A percentile compares a stretch with the other conserved stretches of the same genome.
phyloP scores from a whole-genome alignment of 1,140 invertebrate genomes.

The Drosophila lowei region DNA sequence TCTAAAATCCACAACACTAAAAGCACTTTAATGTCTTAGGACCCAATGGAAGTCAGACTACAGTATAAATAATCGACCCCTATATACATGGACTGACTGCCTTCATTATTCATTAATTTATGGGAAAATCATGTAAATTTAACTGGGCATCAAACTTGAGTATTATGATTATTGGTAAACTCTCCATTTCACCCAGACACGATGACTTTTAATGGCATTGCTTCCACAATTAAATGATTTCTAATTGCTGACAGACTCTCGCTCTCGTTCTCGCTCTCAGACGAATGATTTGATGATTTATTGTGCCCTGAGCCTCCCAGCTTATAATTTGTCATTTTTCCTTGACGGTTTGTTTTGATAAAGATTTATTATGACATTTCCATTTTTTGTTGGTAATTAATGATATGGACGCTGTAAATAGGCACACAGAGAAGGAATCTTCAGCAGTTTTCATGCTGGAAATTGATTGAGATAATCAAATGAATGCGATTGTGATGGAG shows the following conservation, averaged over 20 bases:
- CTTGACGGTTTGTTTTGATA: conserved; percentile 57
- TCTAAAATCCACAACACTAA: conserved; percentile 13
- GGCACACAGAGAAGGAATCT: conserved; percentile 18
- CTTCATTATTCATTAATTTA: conserved; percentile 59
- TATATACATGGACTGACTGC: too few relatives aligned
- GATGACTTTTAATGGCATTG: conserved; percentile 72
- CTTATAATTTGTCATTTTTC: conserved; percentile 75
- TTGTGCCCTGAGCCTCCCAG: conserved; percentile 50
- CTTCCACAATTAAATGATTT: conserved; percentile 79
- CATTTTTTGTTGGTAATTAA: conserved; percentile 62
- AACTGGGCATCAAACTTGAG: conserved; percentile 54
- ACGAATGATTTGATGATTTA: conserved; percentile 76
- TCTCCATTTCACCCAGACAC: conserved; percentile 33
- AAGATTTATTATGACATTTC: conserved; percentile 80
- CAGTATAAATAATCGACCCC: too few relatives aligned
- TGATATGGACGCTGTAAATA: conserved; percentile 38
- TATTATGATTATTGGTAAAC: conserved; percentile 71
- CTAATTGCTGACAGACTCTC: conserved; percentile 60
- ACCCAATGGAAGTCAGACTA: too few relatives aligned
- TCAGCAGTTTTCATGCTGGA: conserved; percentile 51
- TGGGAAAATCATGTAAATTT: conserved; percentile 76
- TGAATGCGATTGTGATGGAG: conserved; percentile 60
- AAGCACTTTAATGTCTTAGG: too few relatives aligned
- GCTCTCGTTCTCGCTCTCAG: conserved; percentile 1
- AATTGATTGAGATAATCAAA: conserved; percentile 69